These are phyloP conservation scores for Chrysaora quinquecirrha DNA, from an alignment of 30 jellyfish, hydroid and myxozoan genomes.

Conservation along the genomic window DNA sequence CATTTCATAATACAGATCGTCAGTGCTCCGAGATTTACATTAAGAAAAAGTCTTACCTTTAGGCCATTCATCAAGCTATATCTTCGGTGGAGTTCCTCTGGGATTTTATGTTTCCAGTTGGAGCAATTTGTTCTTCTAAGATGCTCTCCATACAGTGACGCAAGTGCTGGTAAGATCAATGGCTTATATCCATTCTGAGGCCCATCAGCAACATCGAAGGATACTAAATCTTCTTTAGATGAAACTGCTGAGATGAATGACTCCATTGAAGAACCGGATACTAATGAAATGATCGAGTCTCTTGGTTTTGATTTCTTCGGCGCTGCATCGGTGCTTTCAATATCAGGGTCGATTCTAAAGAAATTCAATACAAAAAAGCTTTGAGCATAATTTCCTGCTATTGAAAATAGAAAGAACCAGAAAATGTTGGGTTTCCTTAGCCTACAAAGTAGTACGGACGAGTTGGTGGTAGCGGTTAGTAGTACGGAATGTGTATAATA, in stretches of 20 bases:
- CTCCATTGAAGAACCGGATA: constrained; percentile 72
- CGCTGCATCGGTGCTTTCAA: constrained; percentile 21
- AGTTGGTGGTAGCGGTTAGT: too few relatives aligned
- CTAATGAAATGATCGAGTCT: constrained; percentile 52
- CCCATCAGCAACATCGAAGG: constrained; percentile 66
- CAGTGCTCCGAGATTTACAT: too few relatives aligned
- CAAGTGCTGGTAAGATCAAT: constrained; percentile 69
- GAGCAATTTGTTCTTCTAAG: constrained; percentile 65
- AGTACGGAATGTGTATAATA: too few relatives aligned
- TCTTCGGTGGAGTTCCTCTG: constrained; percentile 66
- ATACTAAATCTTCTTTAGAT: constrained; percentile 75
- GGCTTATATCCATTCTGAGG: constrained; percentile 64
- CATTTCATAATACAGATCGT: too few relatives aligned
- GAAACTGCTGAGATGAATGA: constrained; percentile 92
- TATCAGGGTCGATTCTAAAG: background rate
- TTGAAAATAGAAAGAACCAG: too few relatives aligned
- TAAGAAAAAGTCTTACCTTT: too few relatives aligned
- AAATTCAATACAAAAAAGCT: background rate
- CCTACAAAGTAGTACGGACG: too few relatives aligned
- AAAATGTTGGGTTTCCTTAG: too few relatives aligned
- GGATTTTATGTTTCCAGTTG: constrained; percentile 82
- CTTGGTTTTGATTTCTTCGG: background rate
- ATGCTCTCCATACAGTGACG: constrained; percentile 74
- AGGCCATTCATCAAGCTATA: constrained; percentile 82
- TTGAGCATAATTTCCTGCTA: too few relatives aligned